Evolutionary conservation across 2,888 invertebrate genomes (phyloP), one percentile per base, ranked within the genome.

Genomic region (Coecobrya sp.): DNA sequence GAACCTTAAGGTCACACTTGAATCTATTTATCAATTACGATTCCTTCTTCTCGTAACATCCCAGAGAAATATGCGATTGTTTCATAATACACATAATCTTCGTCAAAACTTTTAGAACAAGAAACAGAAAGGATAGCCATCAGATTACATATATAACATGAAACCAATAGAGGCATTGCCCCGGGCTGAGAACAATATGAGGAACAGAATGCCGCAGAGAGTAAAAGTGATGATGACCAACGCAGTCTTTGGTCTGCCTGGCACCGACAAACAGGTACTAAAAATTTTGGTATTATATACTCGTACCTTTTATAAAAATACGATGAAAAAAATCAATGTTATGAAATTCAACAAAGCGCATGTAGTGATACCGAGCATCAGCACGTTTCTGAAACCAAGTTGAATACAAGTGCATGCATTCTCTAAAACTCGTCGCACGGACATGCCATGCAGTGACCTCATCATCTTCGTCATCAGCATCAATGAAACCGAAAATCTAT

Each of bases 1-100:
- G 84, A 89, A 85, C 85, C 30, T 68, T 19, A 10, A 85, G 84
- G 89, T 89, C 85, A 73, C 73, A 73, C 85, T 89, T 89, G 73
- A 89, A 84, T 89, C 89, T 89, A 85, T 89, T 89, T 89, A 89
- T 89, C 89, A 89, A 89, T 89, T 89, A 88, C 52, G 62, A 62
- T 36, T 62, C 25, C 49, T 36, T 22, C 65, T 73, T 36, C 36
- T 3, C 49, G 11, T 19, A 27, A 1, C 22, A 16, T 42, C 19
- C 10, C 0, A 70, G 16, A 25, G 25, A 30, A 70, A 68, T 13
- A 10, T 27, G 13, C 27, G 55, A 62, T 62, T 84, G 82, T 62
- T 27, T 85, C 85, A 55, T 59, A 42, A 85, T 10, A 68, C 49
- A 84, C 22, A 59, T 73, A 10, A 42, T 59, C 22, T 59, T 82